phyloP scores from a whole-genome alignment of 2,797 vertebrate genomes.

The Bradypodion pumilum region DNA sequence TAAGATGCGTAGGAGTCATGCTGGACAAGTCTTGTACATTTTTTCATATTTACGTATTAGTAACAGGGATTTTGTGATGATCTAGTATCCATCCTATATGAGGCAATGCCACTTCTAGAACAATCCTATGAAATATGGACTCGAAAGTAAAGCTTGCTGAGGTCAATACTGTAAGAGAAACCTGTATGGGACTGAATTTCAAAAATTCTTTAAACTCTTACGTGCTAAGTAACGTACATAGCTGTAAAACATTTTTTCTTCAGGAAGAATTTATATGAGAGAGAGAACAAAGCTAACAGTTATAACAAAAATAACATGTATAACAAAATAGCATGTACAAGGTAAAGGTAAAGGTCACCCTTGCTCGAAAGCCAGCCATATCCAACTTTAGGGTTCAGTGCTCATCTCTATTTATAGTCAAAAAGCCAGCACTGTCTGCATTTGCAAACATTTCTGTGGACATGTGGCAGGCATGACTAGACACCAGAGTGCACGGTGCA shows the following conservation, averaged over 20 bases:
- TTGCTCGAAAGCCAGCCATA: no score
- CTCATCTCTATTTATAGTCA: no score
- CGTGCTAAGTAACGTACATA: not conserved
- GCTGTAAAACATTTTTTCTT: not conserved
- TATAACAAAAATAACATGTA: not conserved
- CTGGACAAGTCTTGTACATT: conserved; percentile 20
- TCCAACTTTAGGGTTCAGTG: no score
- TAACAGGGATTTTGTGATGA: not conserved
- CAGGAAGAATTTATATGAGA: not conserved
- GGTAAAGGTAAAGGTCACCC: no score
- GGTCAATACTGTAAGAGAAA: not conserved
- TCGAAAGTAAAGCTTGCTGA: not conserved
- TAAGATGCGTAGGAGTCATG: conserved; percentile 30
- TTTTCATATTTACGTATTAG: conserved; percentile 20
- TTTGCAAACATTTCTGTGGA: no score
- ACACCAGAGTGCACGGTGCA: no score
- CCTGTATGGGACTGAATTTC: not conserved
- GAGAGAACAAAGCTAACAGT: no score
- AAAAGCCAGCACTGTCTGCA: no score
- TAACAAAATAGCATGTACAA: not conserved
- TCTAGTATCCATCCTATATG: not conserved
- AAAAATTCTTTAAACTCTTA: not conserved
- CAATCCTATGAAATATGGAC: not conserved
- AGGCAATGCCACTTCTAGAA: not conserved
- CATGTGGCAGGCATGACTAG: no score